Base-by-base conservation (phyloP, 1,140 invertebrate genomes). In the Trinorchestia longiramus region DNA sequence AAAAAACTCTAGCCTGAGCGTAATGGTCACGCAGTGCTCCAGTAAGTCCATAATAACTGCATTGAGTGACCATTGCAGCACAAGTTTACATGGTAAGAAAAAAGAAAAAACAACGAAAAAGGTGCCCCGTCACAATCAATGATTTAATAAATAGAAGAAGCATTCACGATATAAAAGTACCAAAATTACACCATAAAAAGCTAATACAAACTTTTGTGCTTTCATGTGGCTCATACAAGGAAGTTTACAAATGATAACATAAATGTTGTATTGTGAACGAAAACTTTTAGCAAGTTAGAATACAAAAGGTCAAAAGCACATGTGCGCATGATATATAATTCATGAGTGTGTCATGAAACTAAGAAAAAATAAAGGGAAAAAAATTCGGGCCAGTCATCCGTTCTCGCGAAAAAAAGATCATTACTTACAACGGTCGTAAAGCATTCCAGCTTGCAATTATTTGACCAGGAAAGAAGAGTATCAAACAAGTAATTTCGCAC, bases 391-490 rank as follows among this genome's bases (percentile, higher is more conserved):
- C 62, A 77, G 62, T 77, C 62, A 77, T 77, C 62, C 62, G 62
- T 11, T 77, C 62, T 1, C 1, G 62, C 62, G 62, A 15, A 77
- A 77, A n/a, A 77, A 77, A 77, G 62, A 36, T 77, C 62, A 77
- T 77, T 77, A 77, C 62, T 77, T 77, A 77, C 62, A 77, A 77
- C 62, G 62, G 62, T 77, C 62, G 62, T 77, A 77, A 77, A 77
- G 36, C 62, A 77, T 77, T 77, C 62, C 15, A 77, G 62, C 62
- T 19, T 77, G 62, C 62, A 77, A 77, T 77, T 77, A 77, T 77
- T 77, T 77, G 62, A 77, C 62, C 62, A 77, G 62, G 62, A 77
- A 77, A 28, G 62, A 77, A 28, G 62, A 19, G 62, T 77, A 77
- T 77, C 28, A 11, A n/a, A n/a, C n/a, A 11, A 77, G 15, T 77